These are phyloP conservation scores for Chionoecetes opilio DNA, from an alignment of 1,140 invertebrate species.

Conservation along the genomic window DNA sequence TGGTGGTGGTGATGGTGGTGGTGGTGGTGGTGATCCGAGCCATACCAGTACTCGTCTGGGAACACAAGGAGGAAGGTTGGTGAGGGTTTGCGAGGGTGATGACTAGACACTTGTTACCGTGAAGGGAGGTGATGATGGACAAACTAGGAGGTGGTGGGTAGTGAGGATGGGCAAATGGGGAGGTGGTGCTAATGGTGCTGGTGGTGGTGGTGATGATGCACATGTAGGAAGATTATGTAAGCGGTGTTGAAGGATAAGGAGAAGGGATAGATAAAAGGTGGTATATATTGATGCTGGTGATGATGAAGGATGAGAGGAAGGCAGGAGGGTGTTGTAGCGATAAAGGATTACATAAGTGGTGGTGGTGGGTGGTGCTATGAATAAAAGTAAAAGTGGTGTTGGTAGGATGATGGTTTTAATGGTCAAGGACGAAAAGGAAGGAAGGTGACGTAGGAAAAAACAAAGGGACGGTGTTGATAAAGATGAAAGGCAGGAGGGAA, in stretches of 20 bases:
- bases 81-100: background rate
- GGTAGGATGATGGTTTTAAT: too few species aligned
- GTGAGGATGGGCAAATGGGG: background rate
- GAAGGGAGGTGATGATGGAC: conserved; percentile 3
- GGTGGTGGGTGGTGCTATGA: background rate
- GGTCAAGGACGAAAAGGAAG: background rate
- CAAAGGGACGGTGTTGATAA: background rate
- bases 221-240: background rate
- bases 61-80: background rate
- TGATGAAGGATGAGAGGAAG: background rate
- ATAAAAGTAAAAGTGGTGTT: too few species aligned
- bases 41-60: background rate
- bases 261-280: background rate
- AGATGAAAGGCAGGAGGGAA: background rate
- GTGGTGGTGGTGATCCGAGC: background rate
- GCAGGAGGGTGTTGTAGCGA: too few species aligned
- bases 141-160: background rate
- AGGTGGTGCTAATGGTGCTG: background rate
- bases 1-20: background rate
- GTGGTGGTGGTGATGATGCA: background rate
- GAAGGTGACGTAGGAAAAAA: background rate
- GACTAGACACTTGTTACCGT: background rate
- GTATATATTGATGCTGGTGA: background rate
- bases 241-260: background rate
- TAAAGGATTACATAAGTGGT: too few species aligned